Conservation (phyloP, 64 coral and sea anemone genomes). For the Platygyra sinensis region DNA sequence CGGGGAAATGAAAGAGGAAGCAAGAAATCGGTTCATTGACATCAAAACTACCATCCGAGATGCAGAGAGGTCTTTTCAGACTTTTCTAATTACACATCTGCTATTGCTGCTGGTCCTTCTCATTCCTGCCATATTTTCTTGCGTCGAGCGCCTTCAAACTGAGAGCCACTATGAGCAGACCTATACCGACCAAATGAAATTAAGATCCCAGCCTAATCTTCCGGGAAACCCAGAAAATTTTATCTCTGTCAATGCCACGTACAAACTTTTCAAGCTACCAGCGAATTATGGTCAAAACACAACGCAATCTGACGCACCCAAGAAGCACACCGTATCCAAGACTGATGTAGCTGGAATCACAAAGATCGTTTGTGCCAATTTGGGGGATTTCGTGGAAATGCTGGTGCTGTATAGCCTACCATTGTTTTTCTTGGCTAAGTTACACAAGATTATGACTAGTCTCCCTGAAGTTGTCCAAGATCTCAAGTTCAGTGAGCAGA, state of each 20-base stretch:
- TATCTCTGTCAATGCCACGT: background rate
- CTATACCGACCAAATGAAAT: background rate
- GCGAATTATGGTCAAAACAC: background rate
- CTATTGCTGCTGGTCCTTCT: conserved; percentile 39
- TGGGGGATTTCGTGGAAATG: conserved; percentile 54
- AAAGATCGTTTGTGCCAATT: conserved; percentile 22
- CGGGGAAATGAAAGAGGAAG: background rate
- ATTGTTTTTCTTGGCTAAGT: conserved; percentile 62
- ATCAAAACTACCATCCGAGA: conserved; percentile 42
- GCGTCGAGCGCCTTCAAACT: conserved; percentile 48
- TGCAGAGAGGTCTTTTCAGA: conserved; percentile 58
- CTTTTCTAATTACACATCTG: conserved; percentile 49
- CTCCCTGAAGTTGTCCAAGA: conserved; percentile 38
- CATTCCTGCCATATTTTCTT: conserved; percentile 68
- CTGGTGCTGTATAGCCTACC: conserved; percentile 67
- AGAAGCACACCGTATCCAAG: background rate
- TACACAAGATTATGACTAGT: conserved; percentile 60
- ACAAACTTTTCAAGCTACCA: background rate
- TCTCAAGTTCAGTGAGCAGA: conserved; percentile 71
- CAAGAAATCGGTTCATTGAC: conserved; percentile 64
- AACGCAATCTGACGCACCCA: background rate
- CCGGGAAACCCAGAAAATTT: background rate
- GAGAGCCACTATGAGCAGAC: conserved; percentile 42
- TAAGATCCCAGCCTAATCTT: background rate
- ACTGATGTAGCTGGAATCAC: conserved; percentile 22